Evolutionary conservation across 1,140 invertebrate genomes (phyloP), one percentile per base, ranked within the genome.

Genomic region (Rhizoglyphus robini): DNA sequence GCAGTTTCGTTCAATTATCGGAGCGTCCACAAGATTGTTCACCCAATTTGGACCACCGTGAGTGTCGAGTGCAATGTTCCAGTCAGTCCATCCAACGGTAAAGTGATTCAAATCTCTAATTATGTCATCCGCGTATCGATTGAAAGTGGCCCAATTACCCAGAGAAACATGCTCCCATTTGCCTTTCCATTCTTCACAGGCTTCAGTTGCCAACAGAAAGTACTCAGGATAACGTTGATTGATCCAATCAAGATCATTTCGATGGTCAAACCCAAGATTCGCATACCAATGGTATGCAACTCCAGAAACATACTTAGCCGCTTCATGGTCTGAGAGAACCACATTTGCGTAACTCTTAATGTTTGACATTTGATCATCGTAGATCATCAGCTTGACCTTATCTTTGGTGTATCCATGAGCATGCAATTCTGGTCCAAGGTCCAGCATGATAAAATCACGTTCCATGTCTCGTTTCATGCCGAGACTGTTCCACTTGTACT

Each of bases 271-370:
- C 1, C 74, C 69, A 0, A 70, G 70, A 75, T 73, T 46, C 51
- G 75, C 69, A 69, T 83, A 92, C 84, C 85, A 92, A 74, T 92
- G 90, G 1, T 90, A 25, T 5, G 67, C 67, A 38, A 62, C 30
- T 11, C 67, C 67, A 13, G 38, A 15, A 2, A 68, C 65, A 36
- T 59, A 68, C 31, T 60, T 66, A 32, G 65, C 65, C 18, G 65
- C 66, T 30, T 67, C 34, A 20, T 13, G 23, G 31, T 68, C 77
- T 11, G 72, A 67, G 1, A 79, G 70, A 70, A 20, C 71, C 70
- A 27, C 20, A 30, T 31, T 62, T 54, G 3, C 68, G 70, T 25
- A 61, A 59, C 68, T 77, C 38, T 73, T 70, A 30, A 79, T 67
- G 3, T 46, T 15, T 46, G 61, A 74, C 77, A 63, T 75, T 69